A percentile compares a stretch with the other conserved stretches of the same genome.
These are phyloP conservation scores for Popillia japonica DNA, from an alignment of 1,140 invertebrate species.

Conservation along the genomic window DNA sequence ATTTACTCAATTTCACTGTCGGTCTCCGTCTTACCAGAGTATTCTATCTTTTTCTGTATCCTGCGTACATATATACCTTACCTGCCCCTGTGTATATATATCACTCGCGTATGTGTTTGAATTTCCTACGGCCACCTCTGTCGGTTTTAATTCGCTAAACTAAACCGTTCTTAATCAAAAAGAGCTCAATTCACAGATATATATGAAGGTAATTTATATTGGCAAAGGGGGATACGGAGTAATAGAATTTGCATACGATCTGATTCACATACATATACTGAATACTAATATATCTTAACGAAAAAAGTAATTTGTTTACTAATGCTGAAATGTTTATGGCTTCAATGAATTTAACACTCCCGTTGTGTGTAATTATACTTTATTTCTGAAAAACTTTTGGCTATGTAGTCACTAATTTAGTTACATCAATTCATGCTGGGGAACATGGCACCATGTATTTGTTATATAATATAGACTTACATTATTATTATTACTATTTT, in stretches of 20 bases:
- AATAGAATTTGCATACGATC: constrained; percentile 4
- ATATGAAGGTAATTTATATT: constrained; percentile 16
- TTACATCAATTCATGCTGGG: too few relatives aligned
- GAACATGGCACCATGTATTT: too few relatives aligned
- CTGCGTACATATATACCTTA: not conserved
- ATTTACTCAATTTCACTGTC: not conserved
- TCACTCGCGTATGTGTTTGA: not conserved
- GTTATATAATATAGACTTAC: too few relatives aligned
- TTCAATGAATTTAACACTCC: not conserved
- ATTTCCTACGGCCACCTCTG: not conserved
- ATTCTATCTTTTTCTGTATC: not conserved
- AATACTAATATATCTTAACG: not conserved
- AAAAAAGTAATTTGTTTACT: constrained; percentile 12
- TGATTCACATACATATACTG: not conserved
- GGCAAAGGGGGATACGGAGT: not conserved
- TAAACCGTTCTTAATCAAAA: constrained; percentile 19
- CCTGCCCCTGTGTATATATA: not conserved
- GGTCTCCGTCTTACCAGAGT: not conserved
- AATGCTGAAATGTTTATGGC: not conserved
- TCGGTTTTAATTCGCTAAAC: not conserved
- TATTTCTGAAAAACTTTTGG: too few relatives aligned
- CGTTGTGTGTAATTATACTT: too few relatives aligned
- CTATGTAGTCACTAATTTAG: too few relatives aligned
- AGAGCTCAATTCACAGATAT: not conserved
- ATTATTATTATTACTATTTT: too few relatives aligned